phyloP scores from a whole-genome alignment of 2,113 vertebrate species.

The Puffinus mauretanicus region DNA sequence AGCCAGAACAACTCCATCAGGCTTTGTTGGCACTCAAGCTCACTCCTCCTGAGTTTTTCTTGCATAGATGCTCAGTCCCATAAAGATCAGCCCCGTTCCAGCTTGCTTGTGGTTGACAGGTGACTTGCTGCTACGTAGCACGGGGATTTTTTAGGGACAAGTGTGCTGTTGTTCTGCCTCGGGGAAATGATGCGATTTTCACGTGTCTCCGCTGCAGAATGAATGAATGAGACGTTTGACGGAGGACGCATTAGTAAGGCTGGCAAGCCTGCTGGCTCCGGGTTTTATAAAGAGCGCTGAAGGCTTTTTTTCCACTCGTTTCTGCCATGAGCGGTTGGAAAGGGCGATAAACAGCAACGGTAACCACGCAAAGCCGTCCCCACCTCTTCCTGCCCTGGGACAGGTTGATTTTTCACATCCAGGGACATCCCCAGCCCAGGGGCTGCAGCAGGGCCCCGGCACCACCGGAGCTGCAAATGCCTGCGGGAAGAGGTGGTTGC shows the following conservation, averaged over 20 bases:
- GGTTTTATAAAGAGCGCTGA: constrained; percentile 22
- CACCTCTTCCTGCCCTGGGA: constrained; percentile 31
- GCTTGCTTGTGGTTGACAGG: not conserved
- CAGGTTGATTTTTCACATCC: constrained; percentile 28
- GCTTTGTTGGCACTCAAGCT: not conserved
- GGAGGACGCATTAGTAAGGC: constrained; percentile 2
- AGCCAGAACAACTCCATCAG: not conserved
- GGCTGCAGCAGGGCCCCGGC: not conserved
- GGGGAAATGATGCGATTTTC: constrained; percentile 9
- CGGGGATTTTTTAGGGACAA: not conserved
- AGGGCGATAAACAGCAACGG: constrained; percentile 62
- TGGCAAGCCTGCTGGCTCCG: not conserved
- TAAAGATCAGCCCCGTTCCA: not conserved
- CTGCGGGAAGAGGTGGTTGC: not conserved
- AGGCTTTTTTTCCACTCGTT: constrained; percentile 67
- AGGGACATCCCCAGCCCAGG: not conserved
- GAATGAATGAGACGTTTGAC: constrained; percentile 47
- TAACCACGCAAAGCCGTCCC: constrained; percentile 21
- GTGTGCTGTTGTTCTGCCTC: not conserved
- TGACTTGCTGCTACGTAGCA: not conserved
- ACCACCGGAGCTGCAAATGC: not conserved
- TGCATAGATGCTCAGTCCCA: fast-evolving
- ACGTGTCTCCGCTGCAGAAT: not conserved
- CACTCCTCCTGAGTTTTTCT: not conserved
- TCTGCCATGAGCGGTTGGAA: not conserved